Conservation (phyloP, 2,888 invertebrate species). For the Erebia aethiops region DNA sequence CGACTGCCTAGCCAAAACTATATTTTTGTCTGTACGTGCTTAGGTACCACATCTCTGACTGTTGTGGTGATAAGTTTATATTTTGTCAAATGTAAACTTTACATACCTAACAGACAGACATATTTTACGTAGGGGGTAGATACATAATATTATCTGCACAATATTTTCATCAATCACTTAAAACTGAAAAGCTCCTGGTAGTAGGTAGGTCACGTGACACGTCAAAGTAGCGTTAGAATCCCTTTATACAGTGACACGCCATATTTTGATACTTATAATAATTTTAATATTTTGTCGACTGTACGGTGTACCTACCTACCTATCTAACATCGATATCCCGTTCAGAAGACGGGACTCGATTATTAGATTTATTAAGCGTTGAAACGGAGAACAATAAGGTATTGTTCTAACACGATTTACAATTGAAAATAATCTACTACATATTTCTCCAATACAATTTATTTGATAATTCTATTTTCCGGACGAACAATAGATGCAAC, state of each 20-base stretch:
- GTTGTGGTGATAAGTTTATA: too few species aligned
- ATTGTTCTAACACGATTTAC: constrained; percentile 61
- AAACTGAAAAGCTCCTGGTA: too few species aligned
- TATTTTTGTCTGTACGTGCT: too few species aligned
- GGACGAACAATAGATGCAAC: constrained; percentile 52
- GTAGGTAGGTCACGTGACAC: too few species aligned
- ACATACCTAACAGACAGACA: too few species aligned
- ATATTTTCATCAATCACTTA: neutral
- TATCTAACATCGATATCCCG: constrained; percentile 26
- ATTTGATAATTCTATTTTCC: constrained; percentile 55
- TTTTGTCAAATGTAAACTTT: too few species aligned
- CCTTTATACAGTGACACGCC: too few species aligned
- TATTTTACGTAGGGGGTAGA: neutral
- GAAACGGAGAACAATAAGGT: constrained; percentile 68
- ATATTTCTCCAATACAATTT: constrained; percentile 28
- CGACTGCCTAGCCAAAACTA: too few species aligned
- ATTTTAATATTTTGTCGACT: neutral
- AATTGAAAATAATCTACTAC: constrained; percentile 53
- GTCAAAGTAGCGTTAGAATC: too few species aligned
- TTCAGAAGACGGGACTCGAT: constrained; percentile 33
- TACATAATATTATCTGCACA: too few species aligned
- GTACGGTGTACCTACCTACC: constrained; percentile 27
- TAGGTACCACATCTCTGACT: too few species aligned
- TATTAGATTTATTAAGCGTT: constrained; percentile 64
- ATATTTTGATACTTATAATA: neutral